Percentiles rank a stretch among this genome's conserved stretches.
phyloP scores from a whole-genome alignment of 2,888 invertebrate genomes.

The Iselma pallidipennis region DNA sequence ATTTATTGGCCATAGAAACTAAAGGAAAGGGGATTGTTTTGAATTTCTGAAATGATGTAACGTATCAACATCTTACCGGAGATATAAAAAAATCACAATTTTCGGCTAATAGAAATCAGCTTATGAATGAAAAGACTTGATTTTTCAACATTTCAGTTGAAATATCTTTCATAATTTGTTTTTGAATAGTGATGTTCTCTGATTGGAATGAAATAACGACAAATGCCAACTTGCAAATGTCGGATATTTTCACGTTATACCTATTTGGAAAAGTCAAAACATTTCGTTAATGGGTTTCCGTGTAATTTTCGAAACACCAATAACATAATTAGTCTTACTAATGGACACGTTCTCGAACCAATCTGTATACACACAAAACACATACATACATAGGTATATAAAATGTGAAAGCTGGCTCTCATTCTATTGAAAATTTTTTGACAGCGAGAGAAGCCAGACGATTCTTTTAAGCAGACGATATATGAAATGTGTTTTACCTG shows the following conservation, averaged over 20 bases:
- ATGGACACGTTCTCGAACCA: background rate
- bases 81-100: too few relatives aligned
- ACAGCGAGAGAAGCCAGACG: background rate
- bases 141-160: background rate
- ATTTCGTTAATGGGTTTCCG: background rate
- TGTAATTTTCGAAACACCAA: background rate
- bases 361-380: too few relatives aligned
- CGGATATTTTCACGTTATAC: background rate
- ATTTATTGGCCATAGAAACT: constrained; percentile 3
- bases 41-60: too few relatives aligned
- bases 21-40: constrained; percentile 1
- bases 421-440: background rate
- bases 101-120: too few relatives aligned
- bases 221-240: background rate
- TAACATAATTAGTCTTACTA: background rate
- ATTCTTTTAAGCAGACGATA: background rate
- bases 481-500: background rate
- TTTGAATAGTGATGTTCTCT: too few relatives aligned
- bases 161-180: too few relatives aligned
- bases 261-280: too few relatives aligned
- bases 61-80: too few relatives aligned
- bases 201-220: too few relatives aligned
- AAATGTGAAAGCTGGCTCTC: background rate
- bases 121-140: too few relatives aligned
- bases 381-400: background rate